Percentiles rank a stretch among this genome's conserved stretches.
Evolutionary conservation across 2,113 vertebrate genomes (phyloP).

Genomic region (rabbit (Oryctolagus cuniculus)): mOryCun1.1 NC_091436.1:56822001-56822500

Average conservation of each 20-base stretch:
- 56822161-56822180: background rate
- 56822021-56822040: too few species aligned
- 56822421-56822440: background rate
- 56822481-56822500: slow-evolving; percentile 10
- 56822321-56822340: background rate
- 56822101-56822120: too few species aligned
- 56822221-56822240: background rate
- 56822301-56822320: background rate
- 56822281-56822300: background rate
- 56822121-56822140: too few species aligned
- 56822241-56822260: background rate
- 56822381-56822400: background rate
- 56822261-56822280: background rate
- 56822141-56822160: background rate
- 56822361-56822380: background rate
- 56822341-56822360: background rate
- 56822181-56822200: background rate
- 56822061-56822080: too few species aligned
- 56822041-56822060: too few species aligned
- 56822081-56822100: too few species aligned
- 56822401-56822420: background rate
- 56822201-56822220: background rate
- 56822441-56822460: background rate
- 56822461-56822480: background rate
- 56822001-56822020: too few species aligned